Conservation (phyloP, 1,140 invertebrate genomes). For the Melitaea cinxia region DNA sequence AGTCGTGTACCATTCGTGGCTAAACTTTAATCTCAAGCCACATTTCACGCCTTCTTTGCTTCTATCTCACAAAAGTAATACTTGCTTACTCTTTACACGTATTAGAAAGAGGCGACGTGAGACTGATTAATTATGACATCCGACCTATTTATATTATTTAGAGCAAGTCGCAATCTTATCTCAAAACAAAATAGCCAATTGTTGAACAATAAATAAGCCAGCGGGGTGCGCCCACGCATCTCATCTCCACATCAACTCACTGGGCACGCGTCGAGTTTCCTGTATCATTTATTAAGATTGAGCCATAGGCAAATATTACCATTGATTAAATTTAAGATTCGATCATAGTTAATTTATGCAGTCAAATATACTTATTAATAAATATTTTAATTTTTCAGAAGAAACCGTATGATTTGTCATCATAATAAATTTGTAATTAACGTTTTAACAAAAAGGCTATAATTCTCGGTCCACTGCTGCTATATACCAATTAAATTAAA, state of each 20-base stretch:
- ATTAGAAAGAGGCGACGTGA: not conserved
- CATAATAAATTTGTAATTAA: not conserved
- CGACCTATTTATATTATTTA: constrained; percentile 24
- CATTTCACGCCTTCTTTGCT: constrained; percentile 33
- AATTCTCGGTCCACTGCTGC: constrained; percentile 30
- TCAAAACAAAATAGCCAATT: constrained; percentile 45
- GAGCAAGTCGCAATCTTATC: constrained; percentile 26
- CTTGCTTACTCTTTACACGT: not conserved
- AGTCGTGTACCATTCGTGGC: constrained; percentile 35
- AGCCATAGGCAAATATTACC: constrained; percentile 14
- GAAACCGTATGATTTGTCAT: not conserved
- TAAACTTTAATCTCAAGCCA: constrained; percentile 30
- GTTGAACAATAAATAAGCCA: constrained; percentile 56
- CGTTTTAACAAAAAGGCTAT: constrained; percentile 14
- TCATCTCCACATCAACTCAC: constrained; percentile 71
- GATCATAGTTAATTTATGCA: not conserved
- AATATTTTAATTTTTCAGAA: not conserved
- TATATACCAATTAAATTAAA: constrained; percentile 80
- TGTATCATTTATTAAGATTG: constrained; percentile 59
- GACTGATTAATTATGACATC: constrained; percentile 18
- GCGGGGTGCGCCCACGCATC: constrained; percentile 70
- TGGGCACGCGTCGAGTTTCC: constrained; percentile 70
- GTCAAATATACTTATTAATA: not conserved
- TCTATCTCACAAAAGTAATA: constrained; percentile 8
- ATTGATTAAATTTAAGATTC: not conserved